Evolutionary conservation across 2,888 invertebrate genomes (phyloP).

Genomic region (Chrysolina americana): DNA sequence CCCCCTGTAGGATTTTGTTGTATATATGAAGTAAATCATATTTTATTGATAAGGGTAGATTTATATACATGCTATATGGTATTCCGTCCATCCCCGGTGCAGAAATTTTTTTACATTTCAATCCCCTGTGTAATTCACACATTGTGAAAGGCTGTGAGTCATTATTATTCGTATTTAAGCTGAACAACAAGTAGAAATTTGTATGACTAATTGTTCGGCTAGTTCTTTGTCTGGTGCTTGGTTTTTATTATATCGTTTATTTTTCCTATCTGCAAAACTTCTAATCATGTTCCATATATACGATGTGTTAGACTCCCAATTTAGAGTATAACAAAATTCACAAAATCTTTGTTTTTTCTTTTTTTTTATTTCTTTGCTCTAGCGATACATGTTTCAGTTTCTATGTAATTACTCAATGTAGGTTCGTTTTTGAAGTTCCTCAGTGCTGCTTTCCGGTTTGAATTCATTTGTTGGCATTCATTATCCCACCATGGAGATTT

Average conservation of each 20-base stretch:
- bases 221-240: not conserved
- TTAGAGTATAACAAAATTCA: slow-evolving; percentile 3
- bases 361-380: not conserved
- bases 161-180: not conserved
- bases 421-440: not conserved
- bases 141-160: not conserved
- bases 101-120: not conserved
- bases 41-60: not conserved
- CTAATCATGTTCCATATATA: not conserved
- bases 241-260: not conserved
- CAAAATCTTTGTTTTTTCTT: not conserved
- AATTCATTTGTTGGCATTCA: not conserved
- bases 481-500: slow-evolving; percentile 2
- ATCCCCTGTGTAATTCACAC: not conserved
- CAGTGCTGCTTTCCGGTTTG: not conserved
- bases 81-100: not conserved
- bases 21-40: not conserved
- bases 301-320: not conserved
- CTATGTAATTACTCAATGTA: not conserved
- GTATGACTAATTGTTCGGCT: not conserved
- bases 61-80: not conserved
- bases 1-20: not conserved
- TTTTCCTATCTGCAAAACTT: not conserved
- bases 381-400: not conserved
- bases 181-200: not conserved